A percentile compares a stretch with the other conserved stretches of the same genome.
Evolutionary conservation across 2,113 vertebrate genomes (phyloP).

Genomic region (Hypanus sabinus): DNA sequence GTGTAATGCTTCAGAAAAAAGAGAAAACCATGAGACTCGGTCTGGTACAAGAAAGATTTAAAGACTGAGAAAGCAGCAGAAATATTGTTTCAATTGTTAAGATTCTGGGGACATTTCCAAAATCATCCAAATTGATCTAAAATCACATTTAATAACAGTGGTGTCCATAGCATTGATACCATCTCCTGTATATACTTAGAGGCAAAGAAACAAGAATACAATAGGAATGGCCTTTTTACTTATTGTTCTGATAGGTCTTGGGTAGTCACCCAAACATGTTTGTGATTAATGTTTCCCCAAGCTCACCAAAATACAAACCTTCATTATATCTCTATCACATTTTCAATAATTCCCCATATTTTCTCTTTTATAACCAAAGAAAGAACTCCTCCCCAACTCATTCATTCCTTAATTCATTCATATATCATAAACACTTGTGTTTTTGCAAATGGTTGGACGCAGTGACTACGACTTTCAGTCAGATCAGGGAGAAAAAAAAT

Average conservation of each 20-base stretch:
- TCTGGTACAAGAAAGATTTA: not conserved
- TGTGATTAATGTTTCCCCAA: not conserved
- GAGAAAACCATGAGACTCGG: not conserved
- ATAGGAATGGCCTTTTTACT: no score
- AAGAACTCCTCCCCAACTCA: no score
- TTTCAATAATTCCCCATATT: not conserved
- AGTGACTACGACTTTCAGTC: not conserved
- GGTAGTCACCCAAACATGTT: not conserved
- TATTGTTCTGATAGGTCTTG: not conserved
- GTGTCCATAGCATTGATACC: not conserved
- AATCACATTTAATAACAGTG: not conserved
- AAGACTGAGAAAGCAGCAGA: not conserved
- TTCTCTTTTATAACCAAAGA: not conserved
- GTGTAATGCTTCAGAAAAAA: not conserved
- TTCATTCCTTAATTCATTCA: not conserved
- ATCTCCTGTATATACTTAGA: not conserved
- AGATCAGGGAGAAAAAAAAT: not conserved
- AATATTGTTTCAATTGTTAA: not conserved
- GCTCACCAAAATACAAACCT: not conserved
- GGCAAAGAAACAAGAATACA: no score
- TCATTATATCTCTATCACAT: not conserved
- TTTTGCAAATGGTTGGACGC: not conserved
- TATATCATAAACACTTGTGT: not conserved
- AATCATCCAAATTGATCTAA: not conserved
- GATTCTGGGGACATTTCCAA: not conserved